These are phyloP conservation scores for Drosophila dunni DNA, from an alignment of 1,140 invertebrate species.

Conservation along the genomic window DNA sequence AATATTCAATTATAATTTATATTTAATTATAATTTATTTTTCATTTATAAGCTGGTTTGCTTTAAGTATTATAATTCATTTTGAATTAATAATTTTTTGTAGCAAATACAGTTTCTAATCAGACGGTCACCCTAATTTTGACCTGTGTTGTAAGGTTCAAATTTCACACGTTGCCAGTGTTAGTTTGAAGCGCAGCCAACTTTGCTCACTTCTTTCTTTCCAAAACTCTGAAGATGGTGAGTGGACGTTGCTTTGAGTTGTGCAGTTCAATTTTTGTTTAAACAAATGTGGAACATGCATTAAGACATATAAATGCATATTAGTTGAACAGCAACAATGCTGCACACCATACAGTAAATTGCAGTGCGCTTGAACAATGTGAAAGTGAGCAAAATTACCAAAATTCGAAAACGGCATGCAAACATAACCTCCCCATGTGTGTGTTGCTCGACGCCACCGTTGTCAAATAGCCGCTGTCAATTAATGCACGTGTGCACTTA, in stretches of 20 bases:
- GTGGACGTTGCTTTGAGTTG: constrained; percentile 72
- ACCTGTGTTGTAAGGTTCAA: constrained; percentile 26
- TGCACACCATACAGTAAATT: constrained; percentile 5
- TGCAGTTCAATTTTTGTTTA: constrained; percentile 47
- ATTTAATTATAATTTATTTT: too few relatives aligned
- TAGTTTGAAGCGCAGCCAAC: constrained; percentile 67
- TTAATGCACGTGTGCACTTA: constrained; percentile 55
- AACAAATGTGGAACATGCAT: constrained; percentile 13
- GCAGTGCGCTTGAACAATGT: constrained; percentile 24
- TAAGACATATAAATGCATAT: constrained; percentile 2
- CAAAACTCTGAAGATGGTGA: constrained; percentile 82
- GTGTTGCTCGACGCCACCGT: constrained; percentile 7
- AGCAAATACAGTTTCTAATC: too few relatives aligned
- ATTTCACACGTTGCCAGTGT: constrained; percentile 17
- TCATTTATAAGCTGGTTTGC: too few relatives aligned
- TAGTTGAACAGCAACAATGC: constrained; percentile 5
- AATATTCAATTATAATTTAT: too few relatives aligned
- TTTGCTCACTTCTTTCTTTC: constrained; percentile 82
- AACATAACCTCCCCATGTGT: constrained; percentile 70
- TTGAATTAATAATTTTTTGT: too few relatives aligned
- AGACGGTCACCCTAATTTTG: constrained; percentile 14
- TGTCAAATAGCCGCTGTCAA: constrained; percentile 32
- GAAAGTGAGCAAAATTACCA: constrained; percentile 53
- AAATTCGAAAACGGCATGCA: constrained; percentile 29
- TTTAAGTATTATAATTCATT: too few relatives aligned